phyloP scores from a whole-genome alignment of 2,888 invertebrate species.

The Agrenia bidenticulata region DNA sequence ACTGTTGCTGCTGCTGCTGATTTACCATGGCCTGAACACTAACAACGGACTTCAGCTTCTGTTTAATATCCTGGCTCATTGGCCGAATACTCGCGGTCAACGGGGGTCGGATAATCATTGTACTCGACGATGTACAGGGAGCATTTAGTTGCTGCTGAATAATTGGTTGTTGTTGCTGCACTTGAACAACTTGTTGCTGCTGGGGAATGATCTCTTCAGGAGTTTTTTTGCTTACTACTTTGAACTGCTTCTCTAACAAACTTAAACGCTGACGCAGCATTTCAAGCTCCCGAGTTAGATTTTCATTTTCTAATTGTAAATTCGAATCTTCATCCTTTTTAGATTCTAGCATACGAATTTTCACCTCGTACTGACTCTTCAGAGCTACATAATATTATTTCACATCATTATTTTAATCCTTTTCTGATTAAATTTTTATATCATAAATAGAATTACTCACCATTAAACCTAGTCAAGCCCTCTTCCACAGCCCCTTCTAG shows the following conservation, averaged over 20 bases:
- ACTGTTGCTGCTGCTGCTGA: constrained; percentile 57
- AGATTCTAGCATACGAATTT: constrained; percentile 61
- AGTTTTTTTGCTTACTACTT: constrained; percentile 43
- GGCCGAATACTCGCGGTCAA: constrained; percentile 90
- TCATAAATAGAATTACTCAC: neutral
- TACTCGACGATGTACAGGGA: too few species aligned
- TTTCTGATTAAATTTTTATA: too few species aligned
- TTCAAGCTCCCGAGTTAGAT: constrained; percentile 68
- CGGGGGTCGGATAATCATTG: too few species aligned
- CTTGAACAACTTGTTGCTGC: too few species aligned
- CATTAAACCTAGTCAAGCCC: too few species aligned
- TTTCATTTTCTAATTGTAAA: constrained; percentile 66
- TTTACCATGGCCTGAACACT: constrained; percentile 55
- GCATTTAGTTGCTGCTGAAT: too few species aligned
- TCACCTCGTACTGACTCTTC: constrained; percentile 70
- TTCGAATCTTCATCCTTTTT: constrained; percentile 69
- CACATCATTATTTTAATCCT: too few species aligned
- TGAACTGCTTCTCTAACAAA: constrained; percentile 46
- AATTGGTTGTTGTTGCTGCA: too few species aligned
- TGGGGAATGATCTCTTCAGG: constrained; percentile 52
- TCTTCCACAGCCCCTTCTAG: neutral
- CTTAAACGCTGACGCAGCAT: constrained; percentile 60
- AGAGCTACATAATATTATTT: too few species aligned
- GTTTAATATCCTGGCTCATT: constrained; percentile 67
- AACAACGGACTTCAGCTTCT: neutral